A percentile compares a stretch with the other conserved stretches of the same genome.
These are phyloP conservation scores for Mus pahari DNA, from an alignment of 2,113 vertebrate genomes.

Conservation along the genomic window DNA sequence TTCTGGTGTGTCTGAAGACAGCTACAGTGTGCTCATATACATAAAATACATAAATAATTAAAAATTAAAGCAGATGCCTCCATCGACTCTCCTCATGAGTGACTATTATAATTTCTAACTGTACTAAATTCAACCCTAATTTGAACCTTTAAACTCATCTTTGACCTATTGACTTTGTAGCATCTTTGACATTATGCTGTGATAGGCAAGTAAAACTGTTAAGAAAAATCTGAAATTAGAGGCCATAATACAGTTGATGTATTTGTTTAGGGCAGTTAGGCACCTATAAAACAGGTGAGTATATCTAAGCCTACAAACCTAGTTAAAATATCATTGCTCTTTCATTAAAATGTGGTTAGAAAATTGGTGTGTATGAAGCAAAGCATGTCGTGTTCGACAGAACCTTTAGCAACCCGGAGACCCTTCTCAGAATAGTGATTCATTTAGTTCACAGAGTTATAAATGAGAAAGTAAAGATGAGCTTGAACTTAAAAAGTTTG, in stretches of 20 bases:
- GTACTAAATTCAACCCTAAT: conserved; percentile 15
- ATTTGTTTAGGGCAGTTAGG: conserved; percentile 22
- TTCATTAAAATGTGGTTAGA: not conserved
- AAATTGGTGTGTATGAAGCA: not conserved
- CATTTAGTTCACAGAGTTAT: not conserved
- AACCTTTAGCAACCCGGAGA: not conserved
- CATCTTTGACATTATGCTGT: not conserved
- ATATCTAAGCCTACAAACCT: not conserved
- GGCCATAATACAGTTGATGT: not conserved
- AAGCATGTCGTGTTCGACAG: not conserved
- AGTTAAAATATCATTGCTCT: not conserved
- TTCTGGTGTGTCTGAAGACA: too few relatives aligned
- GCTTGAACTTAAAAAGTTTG: not conserved
- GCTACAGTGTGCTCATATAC: too few relatives aligned
- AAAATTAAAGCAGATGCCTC: too few relatives aligned
- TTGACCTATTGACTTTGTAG: not conserved
- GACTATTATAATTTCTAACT: not conserved
- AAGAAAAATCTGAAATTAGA: conserved; percentile 24
- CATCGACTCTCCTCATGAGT: not conserved
- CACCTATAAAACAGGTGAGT: not conserved
- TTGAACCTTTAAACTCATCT: conserved; percentile 7
- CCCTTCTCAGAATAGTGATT: not conserved
- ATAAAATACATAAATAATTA: too few relatives aligned
- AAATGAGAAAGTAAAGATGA: not conserved
- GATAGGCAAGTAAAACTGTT: not conserved